Conservation (phyloP, 2,888 invertebrate genomes). For the Harpagoxenus sublaevis region DNA sequence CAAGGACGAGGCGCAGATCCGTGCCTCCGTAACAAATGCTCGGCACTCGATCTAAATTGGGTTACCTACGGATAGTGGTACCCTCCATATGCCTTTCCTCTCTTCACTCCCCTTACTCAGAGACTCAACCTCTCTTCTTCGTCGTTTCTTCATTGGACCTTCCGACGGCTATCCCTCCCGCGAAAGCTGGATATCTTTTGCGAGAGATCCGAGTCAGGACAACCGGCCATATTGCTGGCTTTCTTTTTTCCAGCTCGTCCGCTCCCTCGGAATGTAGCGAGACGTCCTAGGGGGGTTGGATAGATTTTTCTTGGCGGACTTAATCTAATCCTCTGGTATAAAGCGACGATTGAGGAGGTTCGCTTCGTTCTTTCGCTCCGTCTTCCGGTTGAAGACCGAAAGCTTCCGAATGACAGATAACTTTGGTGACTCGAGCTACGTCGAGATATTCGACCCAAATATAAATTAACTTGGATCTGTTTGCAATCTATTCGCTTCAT, state of each 20-base stretch:
- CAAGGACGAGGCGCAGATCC: slow-evolving; percentile 75
- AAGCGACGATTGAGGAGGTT: slow-evolving; percentile 79
- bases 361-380: slow-evolving; percentile 59
- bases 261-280: slow-evolving; percentile 57
- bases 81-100: slow-evolving; percentile 60
- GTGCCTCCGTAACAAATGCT: slow-evolving; percentile 85
- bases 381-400: slow-evolving; percentile 40
- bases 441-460: slow-evolving; percentile 12
- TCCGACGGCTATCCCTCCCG: slow-evolving; percentile 73
- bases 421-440: slow-evolving; percentile 6
- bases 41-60: slow-evolving; percentile 87
- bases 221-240: slow-evolving; percentile 83
- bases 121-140: slow-evolving; percentile 64
- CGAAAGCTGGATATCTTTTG: slow-evolving; percentile 76
- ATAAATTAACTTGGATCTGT: slow-evolving; percentile 24
- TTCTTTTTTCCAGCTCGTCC: slow-evolving; percentile 75
- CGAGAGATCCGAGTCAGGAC: slow-evolving; percentile 80
- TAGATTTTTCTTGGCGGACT: slow-evolving; percentile 85
- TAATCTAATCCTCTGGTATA: slow-evolving; percentile 85
- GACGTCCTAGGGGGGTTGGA: slow-evolving; percentile 70
- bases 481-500: background rate
- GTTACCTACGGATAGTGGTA: slow-evolving; percentile 82
- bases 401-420: slow-evolving; percentile 44
- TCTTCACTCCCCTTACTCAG: slow-evolving; percentile 56
- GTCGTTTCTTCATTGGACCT: slow-evolving; percentile 72